Conservation (phyloP, 2,797 vertebrate genomes). For the Micrastur ruficollis region DNA sequence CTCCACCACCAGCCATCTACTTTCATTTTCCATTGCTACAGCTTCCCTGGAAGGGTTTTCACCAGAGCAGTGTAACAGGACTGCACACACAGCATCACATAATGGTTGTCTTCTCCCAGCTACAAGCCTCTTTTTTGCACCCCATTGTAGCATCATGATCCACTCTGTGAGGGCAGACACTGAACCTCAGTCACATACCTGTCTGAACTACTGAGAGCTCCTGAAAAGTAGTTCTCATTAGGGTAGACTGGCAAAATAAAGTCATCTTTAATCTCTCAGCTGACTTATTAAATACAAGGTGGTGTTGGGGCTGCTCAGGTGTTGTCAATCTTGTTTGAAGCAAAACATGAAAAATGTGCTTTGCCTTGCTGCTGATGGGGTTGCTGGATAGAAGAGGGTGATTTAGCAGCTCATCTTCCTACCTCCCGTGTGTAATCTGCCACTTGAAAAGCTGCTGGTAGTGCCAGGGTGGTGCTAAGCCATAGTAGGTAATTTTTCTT, state of each 20-base stretch:
- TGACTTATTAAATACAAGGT: background rate
- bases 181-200: background rate
- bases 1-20: background rate
- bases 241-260: background rate
- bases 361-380: background rate
- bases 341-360: background rate
- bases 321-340: background rate
- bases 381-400: background rate
- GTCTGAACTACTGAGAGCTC: background rate
- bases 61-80: background rate
- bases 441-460: constrained; percentile 5
- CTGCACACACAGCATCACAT: background rate
- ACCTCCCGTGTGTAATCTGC: background rate
- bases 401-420: background rate
- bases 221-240: background rate
- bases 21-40: background rate
- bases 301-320: background rate
- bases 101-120: background rate
- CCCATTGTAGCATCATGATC: background rate
- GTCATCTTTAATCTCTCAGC: background rate
- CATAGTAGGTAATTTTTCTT: background rate
- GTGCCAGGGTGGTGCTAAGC: background rate
- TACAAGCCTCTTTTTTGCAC: background rate
- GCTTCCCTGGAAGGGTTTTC: background rate
- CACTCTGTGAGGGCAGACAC: background rate